Base-by-base conservation (phyloP, 2,797 vertebrate species). In the Acipenser transmontanus region DNA sequence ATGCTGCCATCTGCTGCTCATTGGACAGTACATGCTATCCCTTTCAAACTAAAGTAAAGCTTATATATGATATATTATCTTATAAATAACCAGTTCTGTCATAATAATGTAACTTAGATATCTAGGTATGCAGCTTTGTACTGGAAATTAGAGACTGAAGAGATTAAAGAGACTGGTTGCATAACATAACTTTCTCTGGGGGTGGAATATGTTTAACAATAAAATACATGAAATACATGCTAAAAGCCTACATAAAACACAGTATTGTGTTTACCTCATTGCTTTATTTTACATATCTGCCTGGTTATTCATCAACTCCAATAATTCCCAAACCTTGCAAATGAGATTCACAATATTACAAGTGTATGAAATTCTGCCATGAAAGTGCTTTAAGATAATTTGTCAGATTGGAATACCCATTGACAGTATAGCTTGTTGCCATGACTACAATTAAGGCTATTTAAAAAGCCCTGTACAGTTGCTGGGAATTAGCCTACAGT, bases 1-100 rank as follows among this genome's bases (percentile, higher is more conserved):
- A 72, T 64, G 64, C 61, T 64, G 65, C 67, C 68, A 66, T 57
- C 67, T 66, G 50, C 64, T 63, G 71, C 34, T 34, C 34, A 34
- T 34, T 3, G 34, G 34, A 34, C 34, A 34, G 34, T 34, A 34
- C 34, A 34, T 34, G 34, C 34, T 34, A 34, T 3, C 17, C 17
- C 17, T 17, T 17, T 17, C 17, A 1, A 17, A 17, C 1, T 17
- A 17, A 17, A 17, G 17, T 17, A 17, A 17, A 17, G 17, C 17
- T 17, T 34, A 34, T 34, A 34, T 34, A 34, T 34, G 34, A 34
- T 34, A 17, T 17, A 17, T 17, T 17, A 34, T 34, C 34, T 34
- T 34, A 34, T 34, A 34, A 34, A 34, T 34, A 34, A 34, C 34
- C 34, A 34, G 3, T 4, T 34, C 34, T 34, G 34, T 34, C 3